Evolutionary conservation across 2,888 invertebrate species (phyloP).

Genomic region (Trichogramma dendrolimi): DNA sequence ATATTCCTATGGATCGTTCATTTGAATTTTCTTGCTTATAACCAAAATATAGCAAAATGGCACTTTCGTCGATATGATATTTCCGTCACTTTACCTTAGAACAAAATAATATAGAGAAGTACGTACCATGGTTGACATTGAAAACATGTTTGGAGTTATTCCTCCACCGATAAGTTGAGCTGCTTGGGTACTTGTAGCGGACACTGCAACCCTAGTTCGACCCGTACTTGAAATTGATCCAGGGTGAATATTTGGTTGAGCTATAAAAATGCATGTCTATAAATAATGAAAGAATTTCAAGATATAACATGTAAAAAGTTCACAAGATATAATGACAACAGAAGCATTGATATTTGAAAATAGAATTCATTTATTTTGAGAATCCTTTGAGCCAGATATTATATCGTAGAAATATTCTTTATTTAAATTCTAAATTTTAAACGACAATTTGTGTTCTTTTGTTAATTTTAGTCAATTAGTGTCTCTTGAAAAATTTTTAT

Average conservation of each 20-base stretch:
- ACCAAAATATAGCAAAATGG: no score
- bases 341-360: no score
- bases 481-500: no score
- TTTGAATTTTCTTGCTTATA: no score
- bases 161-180: constrained; percentile 67
- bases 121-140: constrained; percentile 52
- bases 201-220: constrained; percentile 58
- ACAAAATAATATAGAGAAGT: constrained; percentile 21
- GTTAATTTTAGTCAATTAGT: accelerated
- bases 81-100: constrained; percentile 33
- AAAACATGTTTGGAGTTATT: constrained; percentile 66
- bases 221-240: constrained; percentile 64
- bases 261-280: constrained; percentile 32
- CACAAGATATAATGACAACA: no score
- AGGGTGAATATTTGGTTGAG: constrained; percentile 62
- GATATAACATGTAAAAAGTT: not conserved
- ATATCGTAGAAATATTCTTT: no score
- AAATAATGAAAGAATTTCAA: not conserved
- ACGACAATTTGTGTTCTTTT: no score
- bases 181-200: constrained; percentile 61
- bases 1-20: no score
- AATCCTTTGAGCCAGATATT: accelerated
- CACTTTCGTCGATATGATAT: constrained; percentile 32
- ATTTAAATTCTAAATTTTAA: no score
- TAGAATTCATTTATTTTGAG: no score